Evolutionary conservation across 1,140 invertebrate species (phyloP), one percentile per base, ranked within the genome.

Genomic region (Euwallacea similis): DNA sequence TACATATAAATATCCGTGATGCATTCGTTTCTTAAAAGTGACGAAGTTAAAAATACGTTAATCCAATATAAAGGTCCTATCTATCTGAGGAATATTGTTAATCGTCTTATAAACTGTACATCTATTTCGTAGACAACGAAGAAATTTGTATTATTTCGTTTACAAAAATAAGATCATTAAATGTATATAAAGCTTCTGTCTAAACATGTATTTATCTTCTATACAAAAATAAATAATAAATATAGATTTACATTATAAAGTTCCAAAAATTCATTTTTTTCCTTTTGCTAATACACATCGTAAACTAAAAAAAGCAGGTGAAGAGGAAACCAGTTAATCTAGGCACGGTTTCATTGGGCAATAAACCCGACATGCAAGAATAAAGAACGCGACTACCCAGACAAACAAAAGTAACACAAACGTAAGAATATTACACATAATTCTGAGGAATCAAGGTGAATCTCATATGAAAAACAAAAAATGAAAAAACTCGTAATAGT

Each of bases 161-260:
- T 61, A 69, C 60, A 69, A 69, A 63, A 71, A 71, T 71, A 71
- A 71, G 54, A 64, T 63, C 43, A 58, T 69, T 50, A 59, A 69
- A 69, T 69, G 50, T 64, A 47, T 71, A 71, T 56, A 71, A 65
- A 64, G 69, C 69, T 71, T 71, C 67, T 63, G 67, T 69, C 46
- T 69, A 71, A 71, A 71, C 69, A 71, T 71, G 69, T 71, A 71
- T 64, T 72, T 72, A 71, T 66, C 64, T 71, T 67, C 66, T 68
- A 66, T 72, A 72, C 70, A 72, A 72, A 72, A 72, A 72, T 72
- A 72, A 72, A 72, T 72, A 72, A 66, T 72, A 72, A 72, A 72
- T 72, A 72, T 72, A 66, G 16, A 67, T 72, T 72, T 72, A 72
- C 64, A 66, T 50, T 71, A 71, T 71, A 65, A 65, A 42, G 42